Percentiles rank a stretch among this genome's conserved stretches.
These are phyloP conservation scores for Neogobius melanostomus DNA, from an alignment of 2,113 vertebrate genomes.

Conservation along the genomic window DNA sequence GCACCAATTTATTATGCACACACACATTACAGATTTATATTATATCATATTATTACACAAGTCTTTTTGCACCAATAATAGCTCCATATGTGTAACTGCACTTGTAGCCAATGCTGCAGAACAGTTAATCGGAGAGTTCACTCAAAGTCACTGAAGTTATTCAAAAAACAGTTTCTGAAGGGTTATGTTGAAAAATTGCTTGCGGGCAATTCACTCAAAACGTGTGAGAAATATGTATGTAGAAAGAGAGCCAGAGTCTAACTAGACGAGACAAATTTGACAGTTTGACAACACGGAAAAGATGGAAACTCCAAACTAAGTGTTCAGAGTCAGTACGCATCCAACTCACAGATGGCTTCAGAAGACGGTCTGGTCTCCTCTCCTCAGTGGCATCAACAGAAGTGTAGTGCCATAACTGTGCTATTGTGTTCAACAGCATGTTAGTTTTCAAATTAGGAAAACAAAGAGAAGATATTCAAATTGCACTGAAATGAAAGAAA, in stretches of 20 bases:
- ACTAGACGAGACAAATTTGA: conserved; percentile 5
- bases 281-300: background rate
- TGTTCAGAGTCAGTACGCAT: background rate
- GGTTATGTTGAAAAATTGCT: background rate
- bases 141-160: background rate
- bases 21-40: too few relatives aligned
- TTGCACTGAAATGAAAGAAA: background rate
- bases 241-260: background rate
- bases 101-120: too few relatives aligned
- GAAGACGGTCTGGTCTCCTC: background rate
- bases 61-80: too few relatives aligned
- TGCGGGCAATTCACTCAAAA: background rate
- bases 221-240: background rate
- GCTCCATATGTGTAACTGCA: too few relatives aligned
- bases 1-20: too few relatives aligned
- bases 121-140: background rate
- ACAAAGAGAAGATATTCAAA: background rate
- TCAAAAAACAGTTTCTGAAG: background rate
- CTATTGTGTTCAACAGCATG: conserved; percentile 7
- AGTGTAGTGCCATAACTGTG: background rate
- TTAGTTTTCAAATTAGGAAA: background rate
- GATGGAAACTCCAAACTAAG: conserved; percentile 5
- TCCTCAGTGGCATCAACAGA: background rate
- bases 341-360: background rate
- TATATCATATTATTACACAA: too few relatives aligned